Evolutionary conservation across 2,888 invertebrate genomes (phyloP).

Genomic region (Lymantria dispar): DNA sequence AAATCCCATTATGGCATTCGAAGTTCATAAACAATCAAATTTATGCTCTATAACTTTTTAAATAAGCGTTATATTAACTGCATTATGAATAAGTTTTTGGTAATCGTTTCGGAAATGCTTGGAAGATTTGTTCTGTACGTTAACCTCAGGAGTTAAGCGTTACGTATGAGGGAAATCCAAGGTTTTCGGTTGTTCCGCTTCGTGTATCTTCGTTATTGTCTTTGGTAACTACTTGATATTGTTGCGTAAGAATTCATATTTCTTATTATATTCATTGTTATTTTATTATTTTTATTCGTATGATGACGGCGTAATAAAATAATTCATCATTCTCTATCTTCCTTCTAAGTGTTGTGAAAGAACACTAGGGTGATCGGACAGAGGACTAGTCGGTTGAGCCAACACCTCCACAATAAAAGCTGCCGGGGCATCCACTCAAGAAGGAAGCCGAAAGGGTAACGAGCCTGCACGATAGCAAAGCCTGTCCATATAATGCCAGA

Average conservation of each 20-base stretch:
- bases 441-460: too few relatives aligned
- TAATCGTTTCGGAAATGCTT: conserved; percentile 42
- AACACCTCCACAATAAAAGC: too few relatives aligned
- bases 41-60: conserved; percentile 8
- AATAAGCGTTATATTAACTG: conserved; percentile 5
- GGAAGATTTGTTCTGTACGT: conserved; percentile 39
- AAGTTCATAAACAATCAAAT: conserved; percentile 9
- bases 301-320: too few relatives aligned
- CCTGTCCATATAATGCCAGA: too few relatives aligned
- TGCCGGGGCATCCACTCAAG: too few relatives aligned
- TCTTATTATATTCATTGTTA: not conserved
- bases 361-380: too few relatives aligned
- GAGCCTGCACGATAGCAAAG: too few relatives aligned
- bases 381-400: too few relatives aligned
- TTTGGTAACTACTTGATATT: conserved; percentile 20
- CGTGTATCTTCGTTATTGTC: conserved; percentile 23
- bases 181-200: conserved; percentile 31
- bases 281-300: too few relatives aligned
- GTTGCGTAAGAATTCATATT: conserved; percentile 6
- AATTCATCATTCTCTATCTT: too few relatives aligned
- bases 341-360: too few relatives aligned
- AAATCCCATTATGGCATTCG: conserved; percentile 24
- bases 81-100: conserved; percentile 13
- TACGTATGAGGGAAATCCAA: conserved; percentile 33
- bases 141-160: conserved; percentile 33